A percentile compares a stretch with the other conserved stretches of the same genome.
phyloP scores from a whole-genome alignment of 2,113 vertebrate species.

The Climacteris rufus region DNA sequence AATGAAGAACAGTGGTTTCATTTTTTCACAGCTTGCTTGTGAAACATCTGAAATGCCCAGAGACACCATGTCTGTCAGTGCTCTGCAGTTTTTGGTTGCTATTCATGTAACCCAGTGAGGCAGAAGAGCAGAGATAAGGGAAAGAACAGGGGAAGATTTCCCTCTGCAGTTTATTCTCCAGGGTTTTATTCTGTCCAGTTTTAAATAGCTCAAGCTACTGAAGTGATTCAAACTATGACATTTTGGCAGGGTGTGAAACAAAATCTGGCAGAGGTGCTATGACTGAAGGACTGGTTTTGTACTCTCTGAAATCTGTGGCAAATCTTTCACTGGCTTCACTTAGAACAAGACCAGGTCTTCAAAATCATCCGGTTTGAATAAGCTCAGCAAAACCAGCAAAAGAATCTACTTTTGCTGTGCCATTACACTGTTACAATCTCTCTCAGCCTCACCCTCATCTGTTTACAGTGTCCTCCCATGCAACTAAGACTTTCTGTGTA shows the following conservation, averaged over 20 bases:
- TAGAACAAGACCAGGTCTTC: neutral
- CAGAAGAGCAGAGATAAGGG: constrained; percentile 27
- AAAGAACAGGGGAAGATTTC: neutral
- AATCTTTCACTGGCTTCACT: neutral
- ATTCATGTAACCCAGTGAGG: constrained; percentile 5
- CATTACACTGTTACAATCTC: neutral
- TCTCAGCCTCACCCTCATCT: neutral
- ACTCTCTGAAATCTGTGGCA: neutral
- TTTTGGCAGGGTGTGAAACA: constrained; percentile 58
- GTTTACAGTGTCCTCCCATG: neutral
- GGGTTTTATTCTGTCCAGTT: constrained; percentile 22
- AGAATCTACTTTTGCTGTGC: neutral
- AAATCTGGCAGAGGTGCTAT: constrained; percentile 8
- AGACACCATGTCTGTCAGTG: neutral
- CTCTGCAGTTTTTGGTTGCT: neutral
- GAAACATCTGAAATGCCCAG: neutral
- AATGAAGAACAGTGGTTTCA: neutral
- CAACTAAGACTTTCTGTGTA: neutral
- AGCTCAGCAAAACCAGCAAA: neutral
- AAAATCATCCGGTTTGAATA: neutral
- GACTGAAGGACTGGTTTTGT: constrained; percentile 22
- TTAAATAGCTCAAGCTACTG: constrained; percentile 20
- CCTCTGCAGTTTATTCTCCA: neutral
- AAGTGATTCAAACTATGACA: constrained; percentile 38
- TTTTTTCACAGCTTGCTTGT: neutral